These are phyloP conservation scores for Nerophis ophidion DNA, from an alignment of 2,113 vertebrate genomes.

Conservation along the genomic window DNA sequence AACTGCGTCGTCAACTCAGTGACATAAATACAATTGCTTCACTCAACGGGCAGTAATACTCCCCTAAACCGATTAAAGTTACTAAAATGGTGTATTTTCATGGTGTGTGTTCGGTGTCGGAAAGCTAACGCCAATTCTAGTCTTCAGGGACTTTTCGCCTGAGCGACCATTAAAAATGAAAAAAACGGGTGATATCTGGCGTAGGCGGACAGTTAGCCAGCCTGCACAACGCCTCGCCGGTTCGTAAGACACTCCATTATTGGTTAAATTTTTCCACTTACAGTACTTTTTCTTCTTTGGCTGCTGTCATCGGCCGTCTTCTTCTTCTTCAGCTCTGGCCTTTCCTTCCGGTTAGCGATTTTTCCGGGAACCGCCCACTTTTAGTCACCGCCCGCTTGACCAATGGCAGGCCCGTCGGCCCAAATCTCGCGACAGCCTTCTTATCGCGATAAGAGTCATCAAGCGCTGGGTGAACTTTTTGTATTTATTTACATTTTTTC, in stretches of 20 bases:
- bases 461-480: too few relatives aligned
- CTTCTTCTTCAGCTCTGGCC: slow-evolving; percentile 62
- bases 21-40: slow-evolving; percentile 9
- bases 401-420: slow-evolving; percentile 30
- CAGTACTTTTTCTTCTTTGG: slow-evolving; percentile 54
- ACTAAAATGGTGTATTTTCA: background rate
- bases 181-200: slow-evolving; percentile 1
- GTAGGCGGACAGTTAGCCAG: background rate
- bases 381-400: slow-evolving; percentile 47
- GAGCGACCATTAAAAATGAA: background rate
- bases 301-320: slow-evolving; percentile 49
- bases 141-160: background rate
- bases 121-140: background rate
- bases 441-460: too few relatives aligned
- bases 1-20: slow-evolving; percentile 35
- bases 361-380: slow-evolving; percentile 75
- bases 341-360: slow-evolving; percentile 72
- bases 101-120: too few relatives aligned
- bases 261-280: slow-evolving; percentile 40
- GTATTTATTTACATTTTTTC: too few relatives aligned
- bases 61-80: background rate
- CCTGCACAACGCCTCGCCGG: background rate
- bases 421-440: too few relatives aligned
- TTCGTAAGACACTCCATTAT: background rate
- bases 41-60: background rate